These are phyloP conservation scores for Limnephilus lunatus DNA, from an alignment of 2,888 invertebrate species.

Conservation along the genomic window DNA sequence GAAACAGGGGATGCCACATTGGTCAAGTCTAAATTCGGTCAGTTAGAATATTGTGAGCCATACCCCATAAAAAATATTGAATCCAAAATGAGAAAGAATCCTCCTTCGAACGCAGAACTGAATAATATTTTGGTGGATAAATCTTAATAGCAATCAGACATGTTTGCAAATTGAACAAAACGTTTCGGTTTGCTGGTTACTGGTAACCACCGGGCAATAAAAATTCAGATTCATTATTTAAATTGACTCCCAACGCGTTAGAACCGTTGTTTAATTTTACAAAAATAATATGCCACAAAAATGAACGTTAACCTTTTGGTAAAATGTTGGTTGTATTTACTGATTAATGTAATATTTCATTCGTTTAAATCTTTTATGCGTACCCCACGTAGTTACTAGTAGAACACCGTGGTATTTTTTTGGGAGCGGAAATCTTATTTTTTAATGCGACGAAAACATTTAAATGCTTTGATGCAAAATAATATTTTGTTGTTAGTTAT, in stretches of 20 bases:
- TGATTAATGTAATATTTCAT: background rate
- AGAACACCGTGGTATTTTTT: background rate
- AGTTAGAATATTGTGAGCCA: background rate
- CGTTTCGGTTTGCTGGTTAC: background rate
- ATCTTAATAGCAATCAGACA: constrained; percentile 3
- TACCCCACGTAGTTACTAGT: background rate
- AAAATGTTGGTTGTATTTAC: background rate
- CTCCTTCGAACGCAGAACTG: background rate
- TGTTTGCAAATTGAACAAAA: constrained; percentile 17
- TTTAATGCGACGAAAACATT: background rate
- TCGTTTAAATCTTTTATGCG: background rate
- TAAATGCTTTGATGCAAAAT: no score
- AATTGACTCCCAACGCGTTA: constrained; percentile 43
- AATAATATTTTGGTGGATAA: background rate
- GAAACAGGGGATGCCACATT: background rate
- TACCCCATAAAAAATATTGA: background rate
- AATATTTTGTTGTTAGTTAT: no score
- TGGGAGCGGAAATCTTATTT: background rate
- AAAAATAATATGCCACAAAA: background rate
- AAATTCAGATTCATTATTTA: constrained; percentile 48
- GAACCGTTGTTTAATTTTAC: constrained; percentile 31
- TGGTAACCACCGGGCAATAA: constrained; percentile 27
- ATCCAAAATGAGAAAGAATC: background rate
- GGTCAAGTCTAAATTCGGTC: background rate
- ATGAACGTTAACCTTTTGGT: background rate